phyloP scores from a whole-genome alignment of 2,113 vertebrate species.

The Festucalex cinctus region DNA sequence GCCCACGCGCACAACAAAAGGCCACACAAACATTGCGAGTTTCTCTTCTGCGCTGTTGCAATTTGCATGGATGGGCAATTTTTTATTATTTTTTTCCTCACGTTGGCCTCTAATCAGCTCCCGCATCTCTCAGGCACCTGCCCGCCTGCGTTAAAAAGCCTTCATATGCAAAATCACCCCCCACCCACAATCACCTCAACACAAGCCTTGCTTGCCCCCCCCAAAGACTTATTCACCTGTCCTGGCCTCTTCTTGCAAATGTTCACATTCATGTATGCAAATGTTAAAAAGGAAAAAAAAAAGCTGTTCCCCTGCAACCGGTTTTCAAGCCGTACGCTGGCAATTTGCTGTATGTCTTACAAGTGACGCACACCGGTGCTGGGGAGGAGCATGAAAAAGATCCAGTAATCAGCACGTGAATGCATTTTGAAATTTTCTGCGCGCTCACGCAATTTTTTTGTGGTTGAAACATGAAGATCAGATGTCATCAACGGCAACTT shows the following conservation, averaged over 20 bases:
- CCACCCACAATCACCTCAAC: background rate
- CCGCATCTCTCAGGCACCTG: conserved; percentile 76
- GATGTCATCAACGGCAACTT: no score
- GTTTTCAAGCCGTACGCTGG: conserved; percentile 65
- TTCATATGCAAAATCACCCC: conserved; percentile 73
- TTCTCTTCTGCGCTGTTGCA: conserved; percentile 59
- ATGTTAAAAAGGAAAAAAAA: conserved; percentile 24
- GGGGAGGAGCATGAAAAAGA: background rate
- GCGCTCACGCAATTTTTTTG: no score
- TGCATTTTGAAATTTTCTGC: background rate
- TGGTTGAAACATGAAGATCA: no score
- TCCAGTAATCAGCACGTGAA: background rate
- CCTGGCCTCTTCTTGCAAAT: conserved; percentile 73
- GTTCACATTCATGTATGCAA: conserved; percentile 75
- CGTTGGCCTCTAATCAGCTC: conserved; percentile 72
- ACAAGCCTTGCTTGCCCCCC: conserved; percentile 29
- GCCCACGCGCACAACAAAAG: conserved; percentile 36
- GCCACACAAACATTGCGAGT: conserved; percentile 54
- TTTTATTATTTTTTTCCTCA: no score
- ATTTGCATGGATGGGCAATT: conserved; percentile 78
- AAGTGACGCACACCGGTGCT: background rate
- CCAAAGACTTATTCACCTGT: conserved; percentile 73
- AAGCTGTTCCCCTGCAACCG: conserved; percentile 56
- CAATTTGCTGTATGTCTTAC: conserved; percentile 6
- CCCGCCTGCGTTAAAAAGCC: conserved; percentile 53